Evolutionary conservation across 2,797 vertebrate genomes (phyloP), one percentile per base, ranked within the genome.

Genomic region (Liasis olivaceus): DNA sequence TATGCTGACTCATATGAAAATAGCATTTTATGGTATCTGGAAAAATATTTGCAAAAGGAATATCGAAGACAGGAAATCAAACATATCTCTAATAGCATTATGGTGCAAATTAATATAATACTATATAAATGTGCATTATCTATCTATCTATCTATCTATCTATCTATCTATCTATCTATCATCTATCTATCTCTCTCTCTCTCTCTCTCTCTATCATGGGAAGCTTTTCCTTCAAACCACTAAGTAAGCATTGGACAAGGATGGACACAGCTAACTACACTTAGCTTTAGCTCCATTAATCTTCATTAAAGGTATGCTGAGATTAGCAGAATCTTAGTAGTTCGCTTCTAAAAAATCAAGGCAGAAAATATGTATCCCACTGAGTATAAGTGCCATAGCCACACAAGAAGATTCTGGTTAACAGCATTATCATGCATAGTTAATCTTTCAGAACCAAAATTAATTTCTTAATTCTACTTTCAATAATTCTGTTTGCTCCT

Each of bases 291-390:
- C 92, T 69, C 89, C 91, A 96, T 96, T 97, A 95, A 96, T 97
- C 94, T 96, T 97, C 94, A 94, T 97, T 96, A 97, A 96, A 97
- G n/a, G 87, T 94, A 93, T 96, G 94, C 93, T 95, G 95, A 96
- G 95, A 92, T 86, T 86, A 97, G 93, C 87, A 97, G 91, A 97
- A 97, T 94, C 94, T 97, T 95, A 93, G 93, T 89, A 94, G 87
- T 93, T 95, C 94, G 94, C 91, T 97, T 92, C 85, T 92, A 93
- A 95, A 93, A 93, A 97, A 94, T 63, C 94, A 96, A 96, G 47
- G 89, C 90, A 92, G 94, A 95, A 92, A 95, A 85, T 91, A 95
- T 84, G 95, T 56, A 26, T 12, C 88, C 26, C 47, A 93, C 72
- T 59, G 91, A 88, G 28, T 95, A 87, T 90, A 89, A 95, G 72